Percentiles rank a stretch among this genome's conserved stretches.
These are phyloP conservation scores for Luehdorfia chinensis DNA, from an alignment of 1,140 invertebrate genomes.

Conservation along the genomic window DNA sequence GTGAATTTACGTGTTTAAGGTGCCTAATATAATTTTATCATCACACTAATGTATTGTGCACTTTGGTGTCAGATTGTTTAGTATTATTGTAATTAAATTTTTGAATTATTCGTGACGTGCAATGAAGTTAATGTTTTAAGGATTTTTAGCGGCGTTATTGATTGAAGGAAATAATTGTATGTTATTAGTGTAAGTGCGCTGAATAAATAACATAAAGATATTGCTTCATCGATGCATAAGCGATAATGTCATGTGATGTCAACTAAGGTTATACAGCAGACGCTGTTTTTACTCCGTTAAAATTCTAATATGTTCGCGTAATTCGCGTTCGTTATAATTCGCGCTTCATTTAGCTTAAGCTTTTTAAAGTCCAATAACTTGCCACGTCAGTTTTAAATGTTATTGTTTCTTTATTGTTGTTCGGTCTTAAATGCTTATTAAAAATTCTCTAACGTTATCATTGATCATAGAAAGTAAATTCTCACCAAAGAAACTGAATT, in stretches of 20 bases:
- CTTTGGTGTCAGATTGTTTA: conserved; percentile 36
- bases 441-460: conserved; percentile 25
- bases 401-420: conserved; percentile 22
- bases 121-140: not conserved
- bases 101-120: conserved; percentile 14
- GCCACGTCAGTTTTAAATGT: conserved; percentile 13
- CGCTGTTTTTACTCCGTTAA: too few relatives aligned
- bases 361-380: conserved; percentile 8
- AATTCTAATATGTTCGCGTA: too few relatives aligned
- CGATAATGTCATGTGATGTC: too few relatives aligned
- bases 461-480: conserved; percentile 47
- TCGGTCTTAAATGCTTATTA: conserved; percentile 49
- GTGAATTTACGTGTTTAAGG: conserved; percentile 30
- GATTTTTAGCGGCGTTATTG: too few relatives aligned
- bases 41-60: conserved; percentile 41
- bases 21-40: conserved; percentile 42
- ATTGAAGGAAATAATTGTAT: too few relatives aligned
- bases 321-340: too few relatives aligned
- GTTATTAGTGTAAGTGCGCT: too few relatives aligned
- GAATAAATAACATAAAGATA: too few relatives aligned
- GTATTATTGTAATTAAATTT: conserved; percentile 27
- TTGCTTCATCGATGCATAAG: too few relatives aligned
- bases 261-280: too few relatives aligned
- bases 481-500: conserved; percentile 69
- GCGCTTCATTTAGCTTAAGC: conserved; percentile 12